Evolutionary conservation across 2,888 invertebrate genomes (phyloP).

Genomic region (Ptychoptera albimana): DNA sequence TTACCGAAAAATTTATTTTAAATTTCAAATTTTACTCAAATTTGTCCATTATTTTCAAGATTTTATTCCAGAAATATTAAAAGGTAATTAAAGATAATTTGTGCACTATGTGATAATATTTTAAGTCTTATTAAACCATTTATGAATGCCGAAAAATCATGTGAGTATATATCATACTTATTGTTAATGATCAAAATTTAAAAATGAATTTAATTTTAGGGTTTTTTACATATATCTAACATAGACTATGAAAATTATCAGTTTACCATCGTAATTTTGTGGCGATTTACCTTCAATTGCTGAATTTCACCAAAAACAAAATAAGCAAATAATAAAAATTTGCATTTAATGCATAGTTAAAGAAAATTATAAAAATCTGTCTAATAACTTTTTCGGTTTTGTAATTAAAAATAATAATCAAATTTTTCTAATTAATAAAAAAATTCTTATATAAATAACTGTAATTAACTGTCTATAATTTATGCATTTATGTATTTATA

Average conservation of each 20-base stretch:
- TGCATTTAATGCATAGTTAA: constrained; percentile 11
- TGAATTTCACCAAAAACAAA: constrained; percentile 9
- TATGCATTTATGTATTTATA: no score
- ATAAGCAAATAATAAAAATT: constrained; percentile 7
- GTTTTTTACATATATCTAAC: constrained; percentile 41
- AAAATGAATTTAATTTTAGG: constrained; percentile 22
- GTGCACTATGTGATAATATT: constrained; percentile 40
- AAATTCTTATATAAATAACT: no score
- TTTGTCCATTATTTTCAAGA: constrained; percentile 54
- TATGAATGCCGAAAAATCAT: constrained; percentile 38
- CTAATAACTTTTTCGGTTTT: no score
- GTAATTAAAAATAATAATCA: no score
- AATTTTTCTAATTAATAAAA: no score
- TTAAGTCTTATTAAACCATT: constrained; percentile 41
- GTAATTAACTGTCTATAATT: no score
- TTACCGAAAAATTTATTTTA: no score
- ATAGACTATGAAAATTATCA: constrained; percentile 38
- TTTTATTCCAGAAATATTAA: constrained; percentile 46
- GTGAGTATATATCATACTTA: neutral
- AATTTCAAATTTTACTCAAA: no score
- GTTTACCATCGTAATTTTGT: constrained; percentile 43
- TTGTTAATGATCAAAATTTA: neutral
- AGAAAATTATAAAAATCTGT: no score
- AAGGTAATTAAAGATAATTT: constrained; percentile 50
- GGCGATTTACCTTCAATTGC: constrained; percentile 31